A percentile compares a stretch with the other conserved stretches of the same genome.
Evolutionary conservation across 2,888 invertebrate species (phyloP).

Genomic region (Aphidius colemani): DNA sequence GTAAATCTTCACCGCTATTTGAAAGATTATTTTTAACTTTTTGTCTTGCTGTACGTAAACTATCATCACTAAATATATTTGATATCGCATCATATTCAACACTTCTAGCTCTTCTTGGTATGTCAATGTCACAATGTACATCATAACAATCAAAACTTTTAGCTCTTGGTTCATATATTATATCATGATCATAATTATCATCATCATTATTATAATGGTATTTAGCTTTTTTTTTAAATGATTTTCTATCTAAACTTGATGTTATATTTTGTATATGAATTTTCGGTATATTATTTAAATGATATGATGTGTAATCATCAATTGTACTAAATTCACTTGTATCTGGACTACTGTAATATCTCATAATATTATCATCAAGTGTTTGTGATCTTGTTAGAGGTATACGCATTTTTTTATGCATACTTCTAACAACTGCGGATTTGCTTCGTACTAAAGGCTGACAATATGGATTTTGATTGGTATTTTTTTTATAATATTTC

Average conservation of each 20-base stretch:
- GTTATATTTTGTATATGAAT: constrained; percentile 47
- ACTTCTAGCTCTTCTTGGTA: constrained; percentile 49
- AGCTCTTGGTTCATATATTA: constrained; percentile 37
- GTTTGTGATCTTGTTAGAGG: constrained; percentile 58
- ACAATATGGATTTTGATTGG: constrained; percentile 42
- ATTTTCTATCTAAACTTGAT: constrained; percentile 14
- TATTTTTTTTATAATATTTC: constrained; percentile 36
- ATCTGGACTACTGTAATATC: constrained; percentile 51
- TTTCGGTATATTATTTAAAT: constrained; percentile 48
- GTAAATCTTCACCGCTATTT: constrained; percentile 54
- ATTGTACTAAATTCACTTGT: constrained; percentile 55
- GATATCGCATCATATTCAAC: constrained; percentile 56
- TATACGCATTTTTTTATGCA: constrained; percentile 58
- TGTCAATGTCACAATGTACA: constrained; percentile 27
- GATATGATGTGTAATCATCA: constrained; percentile 48
- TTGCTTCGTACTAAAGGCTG: constrained; percentile 60
- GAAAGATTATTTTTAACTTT: constrained; percentile 55
- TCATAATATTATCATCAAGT: constrained; percentile 57
- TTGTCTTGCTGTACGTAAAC: constrained; percentile 53
- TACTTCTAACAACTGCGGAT: constrained; percentile 60
- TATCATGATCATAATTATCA: constrained; percentile 1
- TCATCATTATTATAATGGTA: neutral
- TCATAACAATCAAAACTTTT: constrained; percentile 52
- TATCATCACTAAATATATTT: constrained; percentile 59
- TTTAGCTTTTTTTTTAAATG: neutral